Base-by-base conservation (phyloP, 2,797 vertebrate genomes). In the Etheostoma nigrum region DNA sequence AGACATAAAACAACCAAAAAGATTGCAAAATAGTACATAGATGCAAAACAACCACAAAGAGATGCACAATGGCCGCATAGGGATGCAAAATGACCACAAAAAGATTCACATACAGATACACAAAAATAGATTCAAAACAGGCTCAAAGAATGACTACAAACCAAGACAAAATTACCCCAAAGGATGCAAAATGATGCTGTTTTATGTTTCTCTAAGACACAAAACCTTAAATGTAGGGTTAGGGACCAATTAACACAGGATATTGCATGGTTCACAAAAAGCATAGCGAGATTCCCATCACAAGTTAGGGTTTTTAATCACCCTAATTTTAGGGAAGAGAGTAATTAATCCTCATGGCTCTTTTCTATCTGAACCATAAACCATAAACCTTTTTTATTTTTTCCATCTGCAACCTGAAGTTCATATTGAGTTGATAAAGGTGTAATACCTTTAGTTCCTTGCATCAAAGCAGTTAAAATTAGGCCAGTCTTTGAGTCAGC, bases 401-500 rank as follows among this genome's bases (percentile, higher is more conserved):
- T 64, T 48, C 44, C 64, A 19, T 61, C 75, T 51, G 45, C 40
- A 57, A 18, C 27, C 81, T 36, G 53, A 25, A 53, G 48, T 68
- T 72, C 6, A 5, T 3, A 42, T 42, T 6, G 33, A 27, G n/a
- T 65, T 47, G 51, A 61, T 66, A 42, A 80, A 80, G 59, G 74
- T 83, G 78, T 58, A 83, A 76, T 18, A 71, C 54, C 78, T 90
- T 74, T 62, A 75, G 2, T 18, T 63, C 12, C 45, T 88, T 84
- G 49, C 60, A 44, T 85, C 69, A 85, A 71, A 82, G 81, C 72
- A 71, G 74, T 74, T 82, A 58, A 87, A 94, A 93, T 85, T 47
- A 92, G 90, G 91, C 71, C 88, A 86, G 76, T 67, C 61, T 78
- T 92, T 91, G 93, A 92, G 91, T 93, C 90, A 77, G 87, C 85